Base-by-base conservation (phyloP, 2,797 vertebrate species). In the Discoglossus pictus region DNA sequence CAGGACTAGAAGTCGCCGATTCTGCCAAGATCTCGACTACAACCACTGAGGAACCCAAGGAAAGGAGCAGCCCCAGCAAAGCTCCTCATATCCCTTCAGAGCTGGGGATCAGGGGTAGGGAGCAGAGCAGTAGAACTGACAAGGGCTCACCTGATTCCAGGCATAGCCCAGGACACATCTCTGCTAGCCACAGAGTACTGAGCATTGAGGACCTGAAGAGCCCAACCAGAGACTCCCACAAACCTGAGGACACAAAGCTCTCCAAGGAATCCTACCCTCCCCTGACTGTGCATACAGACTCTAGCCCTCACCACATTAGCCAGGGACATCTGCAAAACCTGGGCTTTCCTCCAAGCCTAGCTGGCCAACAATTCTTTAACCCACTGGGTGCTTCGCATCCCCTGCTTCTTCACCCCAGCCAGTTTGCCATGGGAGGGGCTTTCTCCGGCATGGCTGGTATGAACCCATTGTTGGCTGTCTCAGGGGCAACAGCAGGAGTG, bases 351-450 rank as follows among this genome's bases (percentile, higher is more conserved):
- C 87, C 93, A 0, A 89, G 91, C 68, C 84, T 99, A 61, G 90
- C 92, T 0, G 88, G 94, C 72, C 96, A 97, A 77, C 97, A 94
- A 85, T 98, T 98, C 89, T 98, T 99, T 84, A 92, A 87, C 80
- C 94, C 94, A 12, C 70, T 95, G 51, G 89, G 91, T 38, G 90
- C 90, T 1, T 91, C 94, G 63, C 95, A 96, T 58, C 95, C 97
- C 1, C 92, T 98, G 53, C 93, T 99, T 60, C 82, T 98, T 76
- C 96, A 98, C 83, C 97, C 97, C 2, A 67, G 95, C 66, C 96
- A 97, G 89, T 98, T 99, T 75, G 93, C 92, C 80, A 95, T 99
- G 93, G 95, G 96, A n/a, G 89, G 94, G 0, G 93, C 96, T 1
- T 98, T 98, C 87, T 93, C 95, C 66, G 90, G 94, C 75, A 95